Percentiles rank a stretch among this genome's conserved stretches.
Evolutionary conservation across 2,113 vertebrate species (phyloP).

Genomic region (Helogale parvula): DNA sequence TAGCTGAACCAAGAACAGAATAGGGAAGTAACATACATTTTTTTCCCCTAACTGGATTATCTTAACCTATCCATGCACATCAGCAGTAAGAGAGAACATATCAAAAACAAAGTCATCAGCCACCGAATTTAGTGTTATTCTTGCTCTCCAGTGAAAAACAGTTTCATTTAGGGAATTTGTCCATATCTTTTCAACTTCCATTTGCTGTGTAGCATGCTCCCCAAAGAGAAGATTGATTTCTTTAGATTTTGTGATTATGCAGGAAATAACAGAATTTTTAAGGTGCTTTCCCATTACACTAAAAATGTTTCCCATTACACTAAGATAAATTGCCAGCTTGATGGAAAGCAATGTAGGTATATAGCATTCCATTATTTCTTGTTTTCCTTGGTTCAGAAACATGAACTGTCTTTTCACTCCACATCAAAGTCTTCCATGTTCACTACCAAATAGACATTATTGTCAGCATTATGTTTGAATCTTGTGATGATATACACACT

Average conservation of each 20-base stretch:
- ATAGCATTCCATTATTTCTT: conserved; percentile 93
- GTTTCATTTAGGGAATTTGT: not conserved
- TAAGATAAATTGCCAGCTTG: conserved; percentile 90
- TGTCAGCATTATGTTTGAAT: conserved; percentile 85
- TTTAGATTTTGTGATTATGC: conserved; percentile 93
- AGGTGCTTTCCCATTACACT: conserved; percentile 84
- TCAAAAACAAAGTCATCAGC: not conserved
- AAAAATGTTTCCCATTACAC: conserved; percentile 88
- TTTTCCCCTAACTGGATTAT: not conserved
- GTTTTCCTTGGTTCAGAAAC: conserved; percentile 95
- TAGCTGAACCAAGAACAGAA: not conserved
- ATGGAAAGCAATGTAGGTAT: conserved; percentile 92
- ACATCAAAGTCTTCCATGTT: conserved; percentile 94
- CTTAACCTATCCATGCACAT: not conserved
- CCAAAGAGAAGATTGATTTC: conserved; percentile 93
- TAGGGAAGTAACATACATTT: not conserved
- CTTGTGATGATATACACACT: conserved; percentile 92
- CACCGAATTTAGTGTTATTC: not conserved
- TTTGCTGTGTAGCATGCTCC: conserved; percentile 85
- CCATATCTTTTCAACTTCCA: not conserved
- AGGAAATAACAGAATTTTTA: conserved; percentile 93
- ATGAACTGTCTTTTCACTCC: conserved; percentile 92
- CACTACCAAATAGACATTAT: conserved; percentile 90
- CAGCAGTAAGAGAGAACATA: not conserved
- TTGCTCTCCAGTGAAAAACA: not conserved